Conservation (phyloP, 2,797 vertebrate genomes). For the Zalophus californianus region DNA sequence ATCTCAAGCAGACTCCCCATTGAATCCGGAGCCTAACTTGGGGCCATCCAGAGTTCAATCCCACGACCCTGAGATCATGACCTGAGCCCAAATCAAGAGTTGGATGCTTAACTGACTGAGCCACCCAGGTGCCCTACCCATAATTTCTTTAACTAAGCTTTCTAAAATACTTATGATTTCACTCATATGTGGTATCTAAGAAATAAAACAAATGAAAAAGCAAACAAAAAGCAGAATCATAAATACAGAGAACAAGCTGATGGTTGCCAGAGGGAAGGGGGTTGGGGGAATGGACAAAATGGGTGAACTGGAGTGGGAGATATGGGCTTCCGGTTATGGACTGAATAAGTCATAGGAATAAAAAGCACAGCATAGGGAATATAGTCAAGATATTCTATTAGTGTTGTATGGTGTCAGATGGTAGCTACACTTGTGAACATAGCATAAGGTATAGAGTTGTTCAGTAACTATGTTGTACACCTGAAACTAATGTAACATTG, state of each 20-base stretch:
- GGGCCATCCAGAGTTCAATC: neutral
- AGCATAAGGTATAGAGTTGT: neutral
- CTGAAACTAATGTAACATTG: neutral
- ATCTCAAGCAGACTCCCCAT: neutral
- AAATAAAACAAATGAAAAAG: neutral
- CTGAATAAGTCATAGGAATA: neutral
- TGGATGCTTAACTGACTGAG: neutral
- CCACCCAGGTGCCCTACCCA: neutral
- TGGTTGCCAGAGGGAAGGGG: neutral
- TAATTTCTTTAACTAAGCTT: neutral
- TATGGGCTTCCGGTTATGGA: neutral
- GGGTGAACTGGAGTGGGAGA: neutral
- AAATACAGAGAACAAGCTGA: neutral
- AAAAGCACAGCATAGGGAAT: neutral
- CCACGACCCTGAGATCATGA: neutral
- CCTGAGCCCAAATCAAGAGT: neutral
- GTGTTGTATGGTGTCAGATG: neutral
- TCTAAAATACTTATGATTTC: neutral
- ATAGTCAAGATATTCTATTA: neutral
- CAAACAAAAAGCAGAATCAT: neutral
- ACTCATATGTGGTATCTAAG: neutral
- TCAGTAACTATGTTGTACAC: neutral
- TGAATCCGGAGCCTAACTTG: neutral
- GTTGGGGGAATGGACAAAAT: neutral
- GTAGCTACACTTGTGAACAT: neutral